These are phyloP conservation scores for Drosophila guanche DNA, from an alignment of 1,140 invertebrate species.

Conservation along the genomic window DNA sequence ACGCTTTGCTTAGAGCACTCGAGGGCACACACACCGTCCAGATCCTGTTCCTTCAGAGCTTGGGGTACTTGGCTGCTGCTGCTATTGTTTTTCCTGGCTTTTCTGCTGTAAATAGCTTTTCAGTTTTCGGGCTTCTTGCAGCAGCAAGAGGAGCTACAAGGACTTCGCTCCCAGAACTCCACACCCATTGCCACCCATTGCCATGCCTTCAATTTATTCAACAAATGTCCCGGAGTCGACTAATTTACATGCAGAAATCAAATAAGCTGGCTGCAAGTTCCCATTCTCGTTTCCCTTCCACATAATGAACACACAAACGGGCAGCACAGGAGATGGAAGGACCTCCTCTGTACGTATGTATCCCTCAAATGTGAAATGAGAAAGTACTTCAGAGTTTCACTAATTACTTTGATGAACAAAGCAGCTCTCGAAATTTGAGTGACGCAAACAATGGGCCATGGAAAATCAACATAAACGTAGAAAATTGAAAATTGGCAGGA, in stretches of 20 bases:
- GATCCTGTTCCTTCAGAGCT: not conserved
- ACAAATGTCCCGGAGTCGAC: conserved; percentile 71
- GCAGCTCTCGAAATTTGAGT: conserved; percentile 57
- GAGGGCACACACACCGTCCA: conserved; percentile 21
- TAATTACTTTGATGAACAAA: conserved; percentile 83
- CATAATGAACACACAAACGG: conserved; percentile 63
- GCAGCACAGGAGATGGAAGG: not conserved
- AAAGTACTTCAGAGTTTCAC: conserved; percentile 65
- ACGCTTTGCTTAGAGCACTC: conserved; percentile 62
- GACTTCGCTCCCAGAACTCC: not conserved
- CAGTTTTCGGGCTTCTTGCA: conserved; percentile 60
- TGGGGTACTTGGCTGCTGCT: conserved; percentile 25
- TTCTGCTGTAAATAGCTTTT: conserved; percentile 55
- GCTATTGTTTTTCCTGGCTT: conserved; percentile 11
- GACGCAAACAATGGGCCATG: conserved; percentile 66
- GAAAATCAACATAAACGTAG: conserved; percentile 68
- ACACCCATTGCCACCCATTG: conserved; percentile 7
- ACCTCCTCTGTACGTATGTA: too few species aligned
- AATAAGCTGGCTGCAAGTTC: conserved; percentile 71
- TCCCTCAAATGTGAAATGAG: conserved; percentile 20
- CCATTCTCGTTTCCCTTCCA: conserved; percentile 1
- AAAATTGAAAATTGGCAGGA: conserved; percentile 69
- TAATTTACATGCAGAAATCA: conserved; percentile 81
- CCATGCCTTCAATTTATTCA: conserved; percentile 67
- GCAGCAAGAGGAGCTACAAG: not conserved